Evolutionary conservation across 2,888 invertebrate genomes (phyloP), one percentile per base, ranked within the genome.

Genomic region (Andrena dorsata): DNA sequence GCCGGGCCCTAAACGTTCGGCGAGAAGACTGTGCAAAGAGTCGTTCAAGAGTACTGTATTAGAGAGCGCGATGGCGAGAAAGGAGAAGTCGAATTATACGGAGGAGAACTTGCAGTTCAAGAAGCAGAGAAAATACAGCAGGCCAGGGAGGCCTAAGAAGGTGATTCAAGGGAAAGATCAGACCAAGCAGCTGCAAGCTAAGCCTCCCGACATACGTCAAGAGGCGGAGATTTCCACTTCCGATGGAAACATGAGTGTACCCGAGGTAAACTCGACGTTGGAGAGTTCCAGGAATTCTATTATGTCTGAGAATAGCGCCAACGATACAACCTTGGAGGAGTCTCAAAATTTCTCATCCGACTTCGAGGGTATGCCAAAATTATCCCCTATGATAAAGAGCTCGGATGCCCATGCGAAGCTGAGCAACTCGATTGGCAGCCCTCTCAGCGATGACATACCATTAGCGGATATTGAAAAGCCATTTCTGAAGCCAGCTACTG

Each of bases 31-130:
- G 64, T 96, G 96, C 86, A 96, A 96, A 90, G 96, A 96, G 87
- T 95, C 93, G 5, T 86, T 91, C 47, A 92, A 92, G 58, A 92
- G 93, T 66, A 96, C 96, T 66, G 95, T 96, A 41, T 92, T 97
- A 28, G 96, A 96, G 82, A 96, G 95, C 92, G 96, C 97, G 10
- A 97, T 97, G 88, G 96, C 96, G 0, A 94, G 96, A 16, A 97
- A 97, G 91, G 96, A 97, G 91, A 97, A 96, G 87, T 96, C 96
- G 0, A 96, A 96, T 88, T 95, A 95, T 65, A 94, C 93, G 0
- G 92, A 91, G 64, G 94, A 93, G 74, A 91, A 89, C 82, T 85
- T 90, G 41, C 91, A 92, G 28, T 90, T 87, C 63, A 91, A 91
- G 51, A 92, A 91, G 78, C 90, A 91, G 51, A 91, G 91, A 79